These are phyloP conservation scores for Cataglyphis altisquamis DNA, from an alignment of 2,888 invertebrate genomes.

Conservation along the genomic window DNA sequence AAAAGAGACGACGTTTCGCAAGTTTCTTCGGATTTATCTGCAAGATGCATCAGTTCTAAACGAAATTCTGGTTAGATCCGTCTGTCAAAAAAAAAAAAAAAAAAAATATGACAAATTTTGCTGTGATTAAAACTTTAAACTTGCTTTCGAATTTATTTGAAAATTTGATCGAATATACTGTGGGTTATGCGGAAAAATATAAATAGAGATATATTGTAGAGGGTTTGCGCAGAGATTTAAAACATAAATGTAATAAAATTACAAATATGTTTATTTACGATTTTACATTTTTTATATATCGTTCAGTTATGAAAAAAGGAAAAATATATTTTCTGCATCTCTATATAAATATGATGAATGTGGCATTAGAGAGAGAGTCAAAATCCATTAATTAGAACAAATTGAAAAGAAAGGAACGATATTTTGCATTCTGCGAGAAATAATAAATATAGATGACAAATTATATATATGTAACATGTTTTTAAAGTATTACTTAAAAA, in stretches of 20 bases:
- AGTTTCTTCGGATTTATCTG: conserved; percentile 63
- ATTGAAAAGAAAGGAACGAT: background rate
- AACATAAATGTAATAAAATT: background rate
- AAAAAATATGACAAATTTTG: conserved; percentile 49
- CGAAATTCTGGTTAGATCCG: conserved; percentile 40
- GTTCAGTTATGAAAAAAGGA: background rate
- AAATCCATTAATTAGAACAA: conserved; percentile 28
- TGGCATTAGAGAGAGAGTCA: background rate
- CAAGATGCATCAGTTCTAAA: conserved; percentile 59
- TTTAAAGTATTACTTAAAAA: background rate
- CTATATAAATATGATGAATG: conserved; percentile 1
- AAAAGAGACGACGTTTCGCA: conserved; percentile 60
- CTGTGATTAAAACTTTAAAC: conserved; percentile 45
- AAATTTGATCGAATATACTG: background rate
- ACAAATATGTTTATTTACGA: background rate
- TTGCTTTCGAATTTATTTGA: conserved; percentile 40
- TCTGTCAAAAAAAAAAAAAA: conserved; percentile 21
- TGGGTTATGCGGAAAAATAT: background rate
- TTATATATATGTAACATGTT: background rate
- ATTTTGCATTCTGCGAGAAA: background rate
- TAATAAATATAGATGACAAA: conserved; percentile 15
- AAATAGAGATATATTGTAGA: conserved; percentile 3
- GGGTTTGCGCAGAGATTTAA: background rate
- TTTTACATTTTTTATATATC: conserved; percentile 16
- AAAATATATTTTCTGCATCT: background rate